phyloP scores from a whole-genome alignment of 2,113 vertebrate species.

The Xerus inauris region DNA sequence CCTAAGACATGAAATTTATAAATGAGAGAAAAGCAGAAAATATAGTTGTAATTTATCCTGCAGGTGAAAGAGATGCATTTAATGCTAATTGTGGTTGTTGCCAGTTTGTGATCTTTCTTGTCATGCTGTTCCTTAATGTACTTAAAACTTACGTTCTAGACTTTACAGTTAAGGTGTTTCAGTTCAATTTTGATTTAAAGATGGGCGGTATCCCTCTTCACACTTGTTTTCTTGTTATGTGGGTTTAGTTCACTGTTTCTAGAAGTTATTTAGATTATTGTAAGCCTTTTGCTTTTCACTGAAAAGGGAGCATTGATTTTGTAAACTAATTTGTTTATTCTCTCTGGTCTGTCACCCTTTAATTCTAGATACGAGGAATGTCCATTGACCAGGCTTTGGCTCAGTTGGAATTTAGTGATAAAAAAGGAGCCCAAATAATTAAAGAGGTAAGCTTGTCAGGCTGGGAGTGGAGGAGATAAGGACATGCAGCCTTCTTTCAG shows the following conservation, averaged over 20 bases:
- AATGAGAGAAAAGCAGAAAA: neutral
- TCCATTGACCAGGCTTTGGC: conserved; percentile 95
- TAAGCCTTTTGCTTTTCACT: conserved; percentile 35
- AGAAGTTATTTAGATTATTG: neutral
- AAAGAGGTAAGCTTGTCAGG: conserved; percentile 89
- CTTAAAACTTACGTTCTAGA: neutral
- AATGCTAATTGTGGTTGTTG: neutral
- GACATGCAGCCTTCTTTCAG: neutral
- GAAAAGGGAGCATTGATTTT: conserved; percentile 11
- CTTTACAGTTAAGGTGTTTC: conserved; percentile 18
- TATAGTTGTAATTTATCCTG: neutral
- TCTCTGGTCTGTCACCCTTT: conserved; percentile 12
- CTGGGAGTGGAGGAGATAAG: neutral
- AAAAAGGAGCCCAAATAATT: conserved; percentile 96
- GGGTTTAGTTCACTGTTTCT: conserved; percentile 24
- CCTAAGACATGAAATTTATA: neutral
- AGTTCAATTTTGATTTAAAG: conserved; percentile 43
- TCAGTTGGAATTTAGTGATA: conserved; percentile 96
- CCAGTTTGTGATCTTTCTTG: neutral
- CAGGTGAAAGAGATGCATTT: neutral
- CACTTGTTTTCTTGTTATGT: neutral
- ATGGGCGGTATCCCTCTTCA: neutral
- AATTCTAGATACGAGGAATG: conserved; percentile 94
- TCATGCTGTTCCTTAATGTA: neutral
- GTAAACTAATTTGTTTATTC: conserved; percentile 23